A percentile compares a stretch with the other conserved stretches of the same genome.
These are phyloP conservation scores for Agriopis marginaria DNA, from an alignment of 2,888 invertebrate genomes.

Conservation along the genomic window DNA sequence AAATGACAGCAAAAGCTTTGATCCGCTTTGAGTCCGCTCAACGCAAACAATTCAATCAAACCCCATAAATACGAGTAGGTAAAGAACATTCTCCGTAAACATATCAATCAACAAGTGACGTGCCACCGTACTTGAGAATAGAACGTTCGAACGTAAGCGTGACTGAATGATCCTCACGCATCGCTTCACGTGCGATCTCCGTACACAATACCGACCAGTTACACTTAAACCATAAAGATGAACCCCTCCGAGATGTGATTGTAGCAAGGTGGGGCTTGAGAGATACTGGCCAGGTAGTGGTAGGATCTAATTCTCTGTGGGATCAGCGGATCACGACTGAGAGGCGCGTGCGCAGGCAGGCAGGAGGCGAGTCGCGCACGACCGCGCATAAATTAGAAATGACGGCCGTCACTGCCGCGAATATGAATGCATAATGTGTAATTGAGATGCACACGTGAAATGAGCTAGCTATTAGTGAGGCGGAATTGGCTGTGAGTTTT, in stretches of 20 bases:
- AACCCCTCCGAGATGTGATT: slow-evolving; percentile 15
- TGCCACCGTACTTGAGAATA: slow-evolving; percentile 53
- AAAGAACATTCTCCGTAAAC: slow-evolving; percentile 45
- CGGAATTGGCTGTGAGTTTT: slow-evolving; percentile 28
- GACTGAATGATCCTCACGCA: slow-evolving; percentile 67
- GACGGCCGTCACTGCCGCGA: slow-evolving; percentile 54
- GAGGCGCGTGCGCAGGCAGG: slow-evolving; percentile 47
- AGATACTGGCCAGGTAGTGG: slow-evolving; percentile 50
- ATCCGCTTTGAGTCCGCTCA: not conserved
- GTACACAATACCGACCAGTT: slow-evolving; percentile 44
- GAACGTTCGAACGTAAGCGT: slow-evolving; percentile 61
- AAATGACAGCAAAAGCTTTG: not conserved
- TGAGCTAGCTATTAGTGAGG: slow-evolving; percentile 39
- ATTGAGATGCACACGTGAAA: slow-evolving; percentile 45
- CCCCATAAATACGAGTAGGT: slow-evolving; percentile 29
- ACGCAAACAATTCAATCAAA: slow-evolving; percentile 20
- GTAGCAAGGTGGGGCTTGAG: slow-evolving; percentile 43
- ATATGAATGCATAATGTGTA: slow-evolving; percentile 46
- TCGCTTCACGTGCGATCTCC: slow-evolving; percentile 62
- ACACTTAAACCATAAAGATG: slow-evolving; percentile 40
- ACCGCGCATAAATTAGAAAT: slow-evolving; percentile 76
- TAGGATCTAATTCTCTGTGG: slow-evolving; percentile 69
- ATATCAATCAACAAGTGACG: slow-evolving; percentile 65
- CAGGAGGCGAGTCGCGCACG: slow-evolving; percentile 69
- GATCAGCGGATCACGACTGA: slow-evolving; percentile 67